Conservation (phyloP, 2,113 vertebrate species). For the Ceratotherium simum region DNA sequence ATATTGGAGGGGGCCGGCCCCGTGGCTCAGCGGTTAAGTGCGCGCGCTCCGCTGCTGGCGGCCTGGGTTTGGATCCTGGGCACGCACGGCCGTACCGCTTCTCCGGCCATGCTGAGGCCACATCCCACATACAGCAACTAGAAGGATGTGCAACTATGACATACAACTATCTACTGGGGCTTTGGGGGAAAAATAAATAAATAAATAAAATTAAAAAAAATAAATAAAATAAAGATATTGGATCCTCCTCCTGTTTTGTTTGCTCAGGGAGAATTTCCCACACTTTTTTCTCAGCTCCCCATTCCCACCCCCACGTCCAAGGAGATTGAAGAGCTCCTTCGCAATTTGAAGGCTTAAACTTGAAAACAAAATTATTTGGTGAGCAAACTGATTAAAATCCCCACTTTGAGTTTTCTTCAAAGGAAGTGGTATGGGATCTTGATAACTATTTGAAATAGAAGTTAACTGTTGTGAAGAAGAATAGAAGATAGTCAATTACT, state of each 20-base stretch:
- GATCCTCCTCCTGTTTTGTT: slow-evolving; percentile 37
- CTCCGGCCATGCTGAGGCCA: no score
- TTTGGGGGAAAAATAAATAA: no score
- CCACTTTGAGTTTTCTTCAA: slow-evolving; percentile 59
- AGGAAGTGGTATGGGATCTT: slow-evolving; percentile 48
- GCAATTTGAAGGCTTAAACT: slow-evolving; percentile 54
- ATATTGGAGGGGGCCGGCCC: no score
- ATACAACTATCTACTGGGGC: no score
- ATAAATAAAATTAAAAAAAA: no score
- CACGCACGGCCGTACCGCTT: no score
- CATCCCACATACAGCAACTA: no score
- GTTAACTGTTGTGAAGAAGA: slow-evolving; percentile 44
- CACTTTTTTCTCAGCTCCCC: slow-evolving; percentile 1
- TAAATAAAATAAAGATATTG: slow-evolving; percentile 44
- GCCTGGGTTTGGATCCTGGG: no score
- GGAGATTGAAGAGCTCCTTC: slow-evolving; percentile 49
- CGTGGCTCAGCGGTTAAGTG: no score
- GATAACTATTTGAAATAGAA: slow-evolving; percentile 61
- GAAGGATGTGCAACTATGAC: no score
- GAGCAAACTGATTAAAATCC: slow-evolving; percentile 55
- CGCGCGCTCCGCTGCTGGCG: no score
- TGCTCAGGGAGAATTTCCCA: not conserved
- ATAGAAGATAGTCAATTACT: slow-evolving; percentile 20
- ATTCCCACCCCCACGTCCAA: slow-evolving; percentile 17
- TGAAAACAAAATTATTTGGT: slow-evolving; percentile 21